These are phyloP conservation scores for Drymodes brunneopygia DNA, from an alignment of 2,113 vertebrate species.

Conservation along the genomic window DNA sequence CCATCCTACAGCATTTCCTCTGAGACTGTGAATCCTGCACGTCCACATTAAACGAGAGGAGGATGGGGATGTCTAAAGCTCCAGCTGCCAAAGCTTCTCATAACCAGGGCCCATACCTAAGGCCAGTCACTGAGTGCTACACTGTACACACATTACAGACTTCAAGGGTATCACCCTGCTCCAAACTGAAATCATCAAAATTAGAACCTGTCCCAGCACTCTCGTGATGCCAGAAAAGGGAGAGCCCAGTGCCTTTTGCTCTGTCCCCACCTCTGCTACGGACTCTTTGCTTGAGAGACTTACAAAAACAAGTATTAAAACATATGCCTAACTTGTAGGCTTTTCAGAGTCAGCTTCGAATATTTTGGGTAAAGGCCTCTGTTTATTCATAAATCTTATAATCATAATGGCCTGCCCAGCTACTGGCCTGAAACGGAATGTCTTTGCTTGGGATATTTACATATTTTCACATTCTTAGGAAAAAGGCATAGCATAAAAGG, in stretches of 20 bases:
- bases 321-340: neutral
- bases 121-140: neutral
- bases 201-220: neutral
- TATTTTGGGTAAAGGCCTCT: neutral
- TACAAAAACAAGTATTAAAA: neutral
- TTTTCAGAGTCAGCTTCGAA: neutral
- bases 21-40: neutral
- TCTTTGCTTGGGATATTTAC: neutral
- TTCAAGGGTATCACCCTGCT: neutral
- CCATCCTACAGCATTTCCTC: neutral
- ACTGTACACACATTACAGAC: fast-evolving
- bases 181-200: neutral
- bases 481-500: neutral
- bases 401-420: neutral
- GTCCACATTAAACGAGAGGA: neutral
- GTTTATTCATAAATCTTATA: neutral
- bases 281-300: neutral
- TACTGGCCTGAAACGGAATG: neutral
- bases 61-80: neutral
- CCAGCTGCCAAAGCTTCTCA: neutral
- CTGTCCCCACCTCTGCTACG: neutral
- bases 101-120: neutral
- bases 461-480: neutral
- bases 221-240: neutral
- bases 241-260: neutral